These are phyloP conservation scores for Alectoris magna DNA, from an alignment of 2,797 vertebrate species.

Conservation along the genomic window DNA sequence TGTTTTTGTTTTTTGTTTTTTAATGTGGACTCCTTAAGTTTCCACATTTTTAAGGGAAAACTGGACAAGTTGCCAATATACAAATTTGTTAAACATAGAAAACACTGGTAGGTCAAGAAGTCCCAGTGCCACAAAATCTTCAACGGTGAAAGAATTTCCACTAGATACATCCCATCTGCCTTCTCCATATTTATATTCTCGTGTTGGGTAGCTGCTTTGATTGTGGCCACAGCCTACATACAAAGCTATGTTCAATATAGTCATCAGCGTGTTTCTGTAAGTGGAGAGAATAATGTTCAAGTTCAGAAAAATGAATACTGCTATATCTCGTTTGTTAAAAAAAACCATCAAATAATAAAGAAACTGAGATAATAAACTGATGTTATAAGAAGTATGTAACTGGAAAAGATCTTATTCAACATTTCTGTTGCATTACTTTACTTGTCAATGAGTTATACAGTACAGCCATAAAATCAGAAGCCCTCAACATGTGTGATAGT, in stretches of 20 bases:
- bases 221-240: background rate
- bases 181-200: background rate
- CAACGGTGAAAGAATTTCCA: background rate
- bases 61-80: background rate
- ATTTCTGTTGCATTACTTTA: background rate
- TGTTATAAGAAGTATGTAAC: too few relatives aligned
- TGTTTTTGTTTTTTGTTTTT: background rate
- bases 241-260: background rate
- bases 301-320: background rate
- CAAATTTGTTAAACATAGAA: background rate
- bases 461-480: background rate
- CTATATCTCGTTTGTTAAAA: background rate
- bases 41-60: background rate
- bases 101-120: background rate
- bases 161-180: background rate
- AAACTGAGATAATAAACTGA: background rate
- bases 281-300: background rate
- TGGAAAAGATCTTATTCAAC: background rate
- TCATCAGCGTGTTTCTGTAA: background rate
- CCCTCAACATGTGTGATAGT: background rate
- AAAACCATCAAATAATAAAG: background rate
- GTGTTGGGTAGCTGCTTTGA: background rate
- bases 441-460: too few relatives aligned
- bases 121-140: fast-evolving
- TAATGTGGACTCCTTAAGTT: background rate